Conservation (phyloP, 2,888 invertebrate species). For the Leptopilina myrica region DNA sequence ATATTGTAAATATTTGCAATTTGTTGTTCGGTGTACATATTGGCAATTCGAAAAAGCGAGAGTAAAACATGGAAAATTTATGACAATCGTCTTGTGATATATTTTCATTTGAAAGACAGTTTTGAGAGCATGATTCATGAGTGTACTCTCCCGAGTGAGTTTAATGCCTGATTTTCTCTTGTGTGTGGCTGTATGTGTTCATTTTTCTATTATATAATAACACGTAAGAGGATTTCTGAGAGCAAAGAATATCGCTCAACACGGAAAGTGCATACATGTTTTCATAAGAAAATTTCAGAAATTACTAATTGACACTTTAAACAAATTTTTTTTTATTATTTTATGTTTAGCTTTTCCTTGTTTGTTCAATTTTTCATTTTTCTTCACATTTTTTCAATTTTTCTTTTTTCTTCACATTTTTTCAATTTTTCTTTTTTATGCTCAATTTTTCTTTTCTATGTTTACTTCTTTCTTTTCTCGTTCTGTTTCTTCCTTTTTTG, state of each 20-base stretch:
- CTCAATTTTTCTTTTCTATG: too few relatives aligned
- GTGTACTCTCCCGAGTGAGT: constrained; percentile 13
- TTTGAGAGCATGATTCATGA: constrained; percentile 29
- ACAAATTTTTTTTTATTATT: too few relatives aligned
- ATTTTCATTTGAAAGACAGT: constrained; percentile 29
- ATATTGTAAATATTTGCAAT: too few relatives aligned
- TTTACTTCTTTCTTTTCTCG: too few relatives aligned
- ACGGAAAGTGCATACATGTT: constrained; percentile 42
- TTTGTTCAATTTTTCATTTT: too few relatives aligned
- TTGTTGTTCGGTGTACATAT: background rate
- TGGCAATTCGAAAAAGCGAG: background rate
- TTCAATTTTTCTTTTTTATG: too few relatives aligned
- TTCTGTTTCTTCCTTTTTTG: too few relatives aligned
- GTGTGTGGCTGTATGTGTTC: background rate
- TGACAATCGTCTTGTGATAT: background rate
- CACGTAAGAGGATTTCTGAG: constrained; percentile 33
- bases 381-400: too few relatives aligned
- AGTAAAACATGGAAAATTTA: background rate
- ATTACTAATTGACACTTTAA: constrained; percentile 43
- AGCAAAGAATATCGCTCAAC: constrained; percentile 14
- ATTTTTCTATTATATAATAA: constrained; percentile 40
- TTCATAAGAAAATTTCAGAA: constrained; percentile 26
- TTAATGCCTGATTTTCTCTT: constrained; percentile 25
- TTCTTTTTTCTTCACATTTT: too few relatives aligned
- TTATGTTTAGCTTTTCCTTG: too few relatives aligned